Evolutionary conservation across 2,113 vertebrate species (phyloP).

Genomic region (Ptyas mucosa): DNA sequence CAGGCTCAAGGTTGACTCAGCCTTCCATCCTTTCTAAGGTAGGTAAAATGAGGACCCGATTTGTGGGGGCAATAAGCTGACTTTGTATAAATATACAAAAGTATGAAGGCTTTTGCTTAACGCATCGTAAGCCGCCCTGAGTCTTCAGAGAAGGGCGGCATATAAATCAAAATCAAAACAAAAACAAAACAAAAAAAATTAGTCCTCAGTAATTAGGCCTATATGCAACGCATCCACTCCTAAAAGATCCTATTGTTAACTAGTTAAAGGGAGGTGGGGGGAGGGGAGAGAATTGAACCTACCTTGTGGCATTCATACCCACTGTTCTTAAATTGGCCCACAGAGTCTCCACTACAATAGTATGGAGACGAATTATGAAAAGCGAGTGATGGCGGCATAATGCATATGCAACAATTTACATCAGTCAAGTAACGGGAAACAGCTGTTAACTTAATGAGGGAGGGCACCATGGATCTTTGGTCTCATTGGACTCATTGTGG

Average conservation of each 20-base stretch:
- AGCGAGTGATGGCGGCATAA: not conserved
- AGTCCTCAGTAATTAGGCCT: not conserved
- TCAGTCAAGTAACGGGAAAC: not conserved
- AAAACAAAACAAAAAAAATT: too few species aligned
- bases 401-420: not conserved
- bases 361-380: not conserved
- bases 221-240: too few species aligned
- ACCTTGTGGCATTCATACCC: not conserved
- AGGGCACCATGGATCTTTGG: not conserved
- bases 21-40: too few species aligned
- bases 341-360: not conserved
- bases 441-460: not conserved
- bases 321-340: not conserved
- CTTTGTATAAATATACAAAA: too few species aligned
- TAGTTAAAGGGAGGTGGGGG: not conserved
- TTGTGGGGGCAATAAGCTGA: too few species aligned
- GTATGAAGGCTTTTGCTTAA: too few species aligned
- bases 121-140: too few species aligned
- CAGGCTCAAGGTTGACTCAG: too few species aligned
- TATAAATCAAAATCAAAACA: too few species aligned
- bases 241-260: not conserved
- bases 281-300: not conserved
- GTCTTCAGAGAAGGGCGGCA: too few species aligned
- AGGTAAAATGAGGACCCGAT: too few species aligned
- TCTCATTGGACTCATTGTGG: not conserved